Conservation (phyloP, 2,797 vertebrate species). For the Aratinga solstitialis region DNA sequence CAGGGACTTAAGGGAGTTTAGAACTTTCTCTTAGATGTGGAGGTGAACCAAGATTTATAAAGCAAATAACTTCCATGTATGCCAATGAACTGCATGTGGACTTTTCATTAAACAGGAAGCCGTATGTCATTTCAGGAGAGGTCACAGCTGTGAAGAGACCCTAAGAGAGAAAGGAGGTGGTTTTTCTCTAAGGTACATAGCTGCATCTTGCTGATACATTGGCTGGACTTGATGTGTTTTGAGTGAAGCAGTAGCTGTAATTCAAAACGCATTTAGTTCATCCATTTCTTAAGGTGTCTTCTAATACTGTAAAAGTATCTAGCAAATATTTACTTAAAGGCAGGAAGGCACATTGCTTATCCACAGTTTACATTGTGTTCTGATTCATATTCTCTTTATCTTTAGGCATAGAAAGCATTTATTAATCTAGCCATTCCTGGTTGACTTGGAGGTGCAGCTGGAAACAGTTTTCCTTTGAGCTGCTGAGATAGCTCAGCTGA, state of each 20-base stretch:
- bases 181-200: neutral
- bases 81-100: neutral
- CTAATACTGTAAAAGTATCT: neutral
- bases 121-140: neutral
- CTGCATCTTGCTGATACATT: fast-evolving
- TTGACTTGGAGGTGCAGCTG: neutral
- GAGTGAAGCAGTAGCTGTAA: neutral
- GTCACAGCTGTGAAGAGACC: neutral
- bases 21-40: neutral
- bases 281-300: neutral
- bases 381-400: neutral
- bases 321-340: neutral
- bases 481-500: neutral
- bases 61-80: neutral
- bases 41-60: neutral
- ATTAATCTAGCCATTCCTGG: neutral
- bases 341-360: neutral
- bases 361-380: neutral
- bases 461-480: neutral
- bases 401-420: neutral
- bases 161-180: neutral
- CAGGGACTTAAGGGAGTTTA: neutral
- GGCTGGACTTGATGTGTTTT: neutral
- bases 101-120: neutral
- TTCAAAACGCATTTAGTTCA: fast-evolving